Evolutionary conservation across 1,140 invertebrate genomes (phyloP).

Genomic region (Macrotrachela quadricornifera): DNA sequence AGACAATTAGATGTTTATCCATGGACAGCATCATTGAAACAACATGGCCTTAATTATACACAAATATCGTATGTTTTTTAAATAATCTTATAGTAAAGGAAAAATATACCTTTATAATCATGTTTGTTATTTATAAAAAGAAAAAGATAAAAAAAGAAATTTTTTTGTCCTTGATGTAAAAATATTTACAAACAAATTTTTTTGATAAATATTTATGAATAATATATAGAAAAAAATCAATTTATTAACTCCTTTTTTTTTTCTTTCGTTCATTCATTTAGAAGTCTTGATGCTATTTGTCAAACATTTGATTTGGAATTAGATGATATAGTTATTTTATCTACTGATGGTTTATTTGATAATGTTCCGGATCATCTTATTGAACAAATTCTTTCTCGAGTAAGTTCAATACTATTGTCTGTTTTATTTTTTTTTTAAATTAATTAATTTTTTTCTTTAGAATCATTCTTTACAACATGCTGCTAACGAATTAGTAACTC

Average conservation of each 20-base stretch:
- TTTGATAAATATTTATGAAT: too few species aligned
- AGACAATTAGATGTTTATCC: background rate
- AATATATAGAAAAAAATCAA: too few species aligned
- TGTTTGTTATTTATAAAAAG: too few species aligned
- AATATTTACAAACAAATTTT: too few species aligned
- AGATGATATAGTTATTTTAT: background rate
- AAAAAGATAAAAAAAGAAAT: too few species aligned
- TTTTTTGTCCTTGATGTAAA: too few species aligned
- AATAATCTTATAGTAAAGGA: background rate
- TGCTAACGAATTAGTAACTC: slow-evolving; percentile 1
- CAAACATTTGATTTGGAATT: background rate
- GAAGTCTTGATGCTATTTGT: background rate
- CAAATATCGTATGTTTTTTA: background rate
- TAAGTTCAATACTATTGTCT: too few species aligned
- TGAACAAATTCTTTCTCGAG: background rate
- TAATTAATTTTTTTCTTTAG: background rate
- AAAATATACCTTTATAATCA: too few species aligned
- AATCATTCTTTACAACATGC: slow-evolving; percentile 1
- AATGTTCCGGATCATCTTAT: background rate
- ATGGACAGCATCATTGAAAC: background rate
- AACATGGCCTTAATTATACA: background rate
- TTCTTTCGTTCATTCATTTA: background rate
- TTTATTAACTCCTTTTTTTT: background rate
- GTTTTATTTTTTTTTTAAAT: too few species aligned
- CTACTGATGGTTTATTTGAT: background rate